Evolutionary conservation across 1,140 invertebrate species (phyloP).

Genomic region (Acromyrmex heyeri): DNA sequence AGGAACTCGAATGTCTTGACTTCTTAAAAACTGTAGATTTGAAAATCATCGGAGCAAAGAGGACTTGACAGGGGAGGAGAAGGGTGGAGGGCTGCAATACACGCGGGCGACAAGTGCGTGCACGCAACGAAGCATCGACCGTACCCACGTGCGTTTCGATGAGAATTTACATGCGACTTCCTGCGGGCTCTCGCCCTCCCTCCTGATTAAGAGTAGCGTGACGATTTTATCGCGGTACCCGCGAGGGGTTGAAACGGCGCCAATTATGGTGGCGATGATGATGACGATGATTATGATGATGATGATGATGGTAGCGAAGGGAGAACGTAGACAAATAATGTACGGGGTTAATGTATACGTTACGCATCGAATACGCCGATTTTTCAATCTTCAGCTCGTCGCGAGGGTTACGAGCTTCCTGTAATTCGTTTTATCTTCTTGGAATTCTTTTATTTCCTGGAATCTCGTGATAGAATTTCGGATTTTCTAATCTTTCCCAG

Average conservation of each 20-base stretch:
- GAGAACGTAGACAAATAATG: background rate
- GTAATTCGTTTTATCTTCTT: background rate
- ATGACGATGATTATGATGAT: constrained; percentile 50
- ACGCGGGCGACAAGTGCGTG: constrained; percentile 69
- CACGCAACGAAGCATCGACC: constrained; percentile 67
- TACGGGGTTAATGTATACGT: constrained; percentile 32
- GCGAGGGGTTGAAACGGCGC: constrained; percentile 78
- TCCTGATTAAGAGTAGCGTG: constrained; percentile 80
- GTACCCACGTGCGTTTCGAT: constrained; percentile 76
- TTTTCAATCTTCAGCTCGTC: background rate
- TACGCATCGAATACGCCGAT: constrained; percentile 25
- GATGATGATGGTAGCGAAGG: constrained; percentile 27
- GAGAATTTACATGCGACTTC: constrained; percentile 83
- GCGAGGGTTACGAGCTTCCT: background rate
- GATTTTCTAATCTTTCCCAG: background rate
- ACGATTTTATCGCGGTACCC: constrained; percentile 82
- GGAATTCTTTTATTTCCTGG: background rate
- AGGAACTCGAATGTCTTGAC: constrained; percentile 5
- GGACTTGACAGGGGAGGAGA: background rate
- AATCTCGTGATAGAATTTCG: background rate
- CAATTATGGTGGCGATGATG: constrained; percentile 74
- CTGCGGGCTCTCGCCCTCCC: constrained; percentile 78
- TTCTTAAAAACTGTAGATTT: constrained; percentile 26
- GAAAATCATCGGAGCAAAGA: background rate
- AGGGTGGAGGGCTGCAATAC: constrained; percentile 19